Evolutionary conservation across 2,888 invertebrate genomes (phyloP).

Genomic region (Eupithecia vulgata): DNA sequence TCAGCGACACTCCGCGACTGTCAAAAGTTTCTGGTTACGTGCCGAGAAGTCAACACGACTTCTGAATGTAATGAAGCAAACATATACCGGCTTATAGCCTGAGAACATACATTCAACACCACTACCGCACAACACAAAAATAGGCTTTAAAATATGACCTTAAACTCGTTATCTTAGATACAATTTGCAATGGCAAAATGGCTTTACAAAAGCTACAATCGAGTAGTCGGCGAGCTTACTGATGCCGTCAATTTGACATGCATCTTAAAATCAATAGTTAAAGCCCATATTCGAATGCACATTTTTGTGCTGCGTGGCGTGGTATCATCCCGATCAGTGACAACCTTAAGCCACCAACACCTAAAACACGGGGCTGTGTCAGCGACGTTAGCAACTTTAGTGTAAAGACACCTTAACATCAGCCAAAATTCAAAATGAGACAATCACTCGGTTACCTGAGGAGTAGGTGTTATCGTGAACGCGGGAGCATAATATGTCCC

Average conservation of each 20-base stretch:
- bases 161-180: no score
- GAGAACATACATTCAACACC: no score
- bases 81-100: not conserved
- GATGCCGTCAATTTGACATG: no score
- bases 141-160: no score
- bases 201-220: no score
- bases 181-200: no score
- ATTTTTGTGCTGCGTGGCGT: no score
- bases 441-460: slow-evolving; percentile 64
- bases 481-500: slow-evolving; percentile 76
- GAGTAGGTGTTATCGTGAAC: slow-evolving; percentile 70
- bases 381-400: not conserved
- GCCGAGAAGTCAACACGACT: not conserved
- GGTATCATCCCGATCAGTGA: no score
- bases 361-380: not conserved
- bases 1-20: not conserved
- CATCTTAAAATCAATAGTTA: no score
- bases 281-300: no score
- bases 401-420: not conserved
- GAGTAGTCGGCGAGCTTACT: no score
- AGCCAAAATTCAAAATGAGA: slow-evolving; percentile 25
- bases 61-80: not conserved
- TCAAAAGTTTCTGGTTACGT: not conserved
- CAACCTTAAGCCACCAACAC: not conserved
- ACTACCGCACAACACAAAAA: no score